These are phyloP conservation scores for Bostrychus sinensis DNA, from an alignment of 2,113 vertebrate species.

Conservation along the genomic window DNA sequence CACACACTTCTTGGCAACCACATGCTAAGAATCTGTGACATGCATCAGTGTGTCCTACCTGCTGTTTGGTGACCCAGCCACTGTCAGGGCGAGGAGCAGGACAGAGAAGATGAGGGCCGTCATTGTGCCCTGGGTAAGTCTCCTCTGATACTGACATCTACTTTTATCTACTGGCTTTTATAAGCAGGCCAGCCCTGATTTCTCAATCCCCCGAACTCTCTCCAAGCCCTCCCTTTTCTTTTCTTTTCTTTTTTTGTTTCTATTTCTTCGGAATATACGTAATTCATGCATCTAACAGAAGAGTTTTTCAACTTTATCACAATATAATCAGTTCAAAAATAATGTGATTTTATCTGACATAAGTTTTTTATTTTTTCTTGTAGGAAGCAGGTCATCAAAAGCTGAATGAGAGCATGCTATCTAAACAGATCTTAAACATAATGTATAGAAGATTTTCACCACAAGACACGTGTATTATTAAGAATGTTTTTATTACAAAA, in stretches of 20 bases:
- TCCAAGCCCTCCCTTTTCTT: conserved; percentile 20
- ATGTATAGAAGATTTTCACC: no score
- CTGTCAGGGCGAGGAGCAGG: conserved; percentile 34
- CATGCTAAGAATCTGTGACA: not conserved
- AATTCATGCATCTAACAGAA: no score
- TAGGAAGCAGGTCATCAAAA: not conserved
- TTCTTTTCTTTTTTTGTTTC: no score
- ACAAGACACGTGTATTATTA: no score
- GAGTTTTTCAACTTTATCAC: no score
- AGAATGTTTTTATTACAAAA: no score
- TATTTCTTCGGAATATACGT: no score
- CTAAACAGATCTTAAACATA: no score
- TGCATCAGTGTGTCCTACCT: not conserved
- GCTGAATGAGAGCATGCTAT: not conserved
- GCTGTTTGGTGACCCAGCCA: conserved; percentile 3
- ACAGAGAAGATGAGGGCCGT: conserved; percentile 7
- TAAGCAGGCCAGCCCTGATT: conserved; percentile 38
- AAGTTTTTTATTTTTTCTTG: not conserved
- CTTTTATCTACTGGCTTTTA: conserved; percentile 26
- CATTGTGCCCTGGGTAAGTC: conserved; percentile 48
- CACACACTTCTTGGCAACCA: not conserved
- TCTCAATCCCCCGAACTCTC: conserved; percentile 38
- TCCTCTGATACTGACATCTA: conserved; percentile 22
- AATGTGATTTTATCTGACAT: not conserved
- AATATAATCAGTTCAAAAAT: not conserved